Evolutionary conservation across 1,140 invertebrate genomes (phyloP).

Genomic region (Bombus affinis): DNA sequence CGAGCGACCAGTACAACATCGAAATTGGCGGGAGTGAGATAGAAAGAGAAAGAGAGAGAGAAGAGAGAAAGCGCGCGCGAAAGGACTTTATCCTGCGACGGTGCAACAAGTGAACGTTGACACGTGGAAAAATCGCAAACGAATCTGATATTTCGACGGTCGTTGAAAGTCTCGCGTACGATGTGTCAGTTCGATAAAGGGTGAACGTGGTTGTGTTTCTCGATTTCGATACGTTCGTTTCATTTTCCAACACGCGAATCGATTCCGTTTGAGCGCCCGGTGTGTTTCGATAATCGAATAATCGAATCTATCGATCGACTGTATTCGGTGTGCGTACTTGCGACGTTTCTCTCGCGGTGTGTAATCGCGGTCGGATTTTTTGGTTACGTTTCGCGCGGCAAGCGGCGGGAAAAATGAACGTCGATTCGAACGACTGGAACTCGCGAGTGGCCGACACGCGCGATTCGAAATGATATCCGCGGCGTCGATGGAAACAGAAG

Average conservation of each 20-base stretch:
- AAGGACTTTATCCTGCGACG: background rate
- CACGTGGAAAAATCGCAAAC: slow-evolving; percentile 13
- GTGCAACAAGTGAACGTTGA: slow-evolving; percentile 51
- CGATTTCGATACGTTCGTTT: background rate
- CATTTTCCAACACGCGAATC: background rate
- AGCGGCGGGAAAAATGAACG: slow-evolving; percentile 36
- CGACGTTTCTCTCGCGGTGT: background rate
- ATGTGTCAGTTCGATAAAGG: slow-evolving; percentile 14
- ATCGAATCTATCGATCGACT: background rate
- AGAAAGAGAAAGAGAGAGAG: background rate
- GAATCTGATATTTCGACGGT: background rate
- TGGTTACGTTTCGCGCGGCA: background rate
- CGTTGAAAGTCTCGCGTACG: background rate
- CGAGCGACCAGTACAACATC: too few relatives aligned
- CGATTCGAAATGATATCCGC: slow-evolving; percentile 23
- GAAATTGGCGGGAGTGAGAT: background rate
- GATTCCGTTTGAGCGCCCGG: background rate
- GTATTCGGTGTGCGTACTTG: background rate
- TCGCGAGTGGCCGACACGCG: slow-evolving; percentile 41
- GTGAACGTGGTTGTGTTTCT: slow-evolving; percentile 2
- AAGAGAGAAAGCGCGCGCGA: background rate
- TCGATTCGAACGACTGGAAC: slow-evolving; percentile 40
- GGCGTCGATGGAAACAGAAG: slow-evolving; percentile 28
- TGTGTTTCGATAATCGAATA: slow-evolving; percentile 15
- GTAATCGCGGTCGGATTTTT: background rate